Evolutionary conservation across 2,113 vertebrate species (phyloP), one percentile per base, ranked within the genome.

Genomic region (Gadus macrocephalus): DNA sequence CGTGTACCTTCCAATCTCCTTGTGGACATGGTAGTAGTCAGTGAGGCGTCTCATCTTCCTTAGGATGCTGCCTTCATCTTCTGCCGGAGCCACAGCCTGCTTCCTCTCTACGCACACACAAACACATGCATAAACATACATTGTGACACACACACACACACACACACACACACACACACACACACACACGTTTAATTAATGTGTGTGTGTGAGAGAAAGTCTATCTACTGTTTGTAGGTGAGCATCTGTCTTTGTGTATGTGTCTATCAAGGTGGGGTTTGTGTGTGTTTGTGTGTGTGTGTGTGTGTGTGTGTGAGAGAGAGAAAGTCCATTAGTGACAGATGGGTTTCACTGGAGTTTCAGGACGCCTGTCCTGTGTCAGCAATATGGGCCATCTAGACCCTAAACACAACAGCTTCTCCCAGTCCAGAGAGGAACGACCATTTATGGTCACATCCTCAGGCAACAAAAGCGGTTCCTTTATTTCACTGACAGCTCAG

Each of bases 1-100:
- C 1, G 66, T 72, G n/a, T 80, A 97, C 96, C 97, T 94, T 77
- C 95, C 95, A 0, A 98, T 96, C 88, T 98, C 95, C 80, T 97
- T 95, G 0, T 97, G 95, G 76, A 95, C 88, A 5, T 95, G 93
- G 0, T 96, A 98, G 78, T 95, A 96, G 85, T 98, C 95, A 0
- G 93, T 93, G 78, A 98, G 78, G 31, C 89, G 91, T 42, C 92
- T 92, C 69, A 94, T 94, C 81, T 93, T 94, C 76, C 94, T 90
- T 2, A 92, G 91, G 71, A 97, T 93, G 64, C 81, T 83, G 0
- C 93, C 93, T 75, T 93, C 86, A 38, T 93, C 92, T 66, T 96
- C 94, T 84, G 92, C 79, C 1, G 79, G 27, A 0, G 93, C 92
- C 1, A 87, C 91, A 0, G 82, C 86, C 69, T 91, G 75, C 27